Percentiles rank a stretch among this genome's conserved stretches.
phyloP scores from a whole-genome alignment of 1,140 invertebrate species.

The Diorhabda elongata region DNA sequence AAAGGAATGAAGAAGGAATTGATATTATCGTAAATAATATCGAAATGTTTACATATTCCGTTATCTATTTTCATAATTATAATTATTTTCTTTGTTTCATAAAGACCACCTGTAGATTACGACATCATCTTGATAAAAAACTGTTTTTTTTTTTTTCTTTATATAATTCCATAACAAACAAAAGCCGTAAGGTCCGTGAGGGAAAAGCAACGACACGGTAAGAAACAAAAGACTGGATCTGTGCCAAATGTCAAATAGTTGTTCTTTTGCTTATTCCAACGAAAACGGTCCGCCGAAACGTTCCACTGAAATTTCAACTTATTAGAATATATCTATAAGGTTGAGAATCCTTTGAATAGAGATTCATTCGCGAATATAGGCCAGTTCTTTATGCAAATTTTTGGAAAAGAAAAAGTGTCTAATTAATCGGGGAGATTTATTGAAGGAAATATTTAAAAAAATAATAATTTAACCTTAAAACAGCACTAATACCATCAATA shows the following conservation, averaged over 20 bases:
- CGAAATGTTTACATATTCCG: too few species aligned
- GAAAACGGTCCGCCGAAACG: not conserved
- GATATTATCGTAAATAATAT: too few species aligned
- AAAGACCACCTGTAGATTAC: not conserved
- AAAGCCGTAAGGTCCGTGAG: not conserved
- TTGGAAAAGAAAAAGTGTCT: too few species aligned
- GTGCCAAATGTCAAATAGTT: conserved; percentile 15
- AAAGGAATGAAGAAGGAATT: too few species aligned
- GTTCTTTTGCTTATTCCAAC: conserved; percentile 13
- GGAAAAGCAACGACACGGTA: not conserved
- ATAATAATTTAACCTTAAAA: too few species aligned
- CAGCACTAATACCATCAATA: too few species aligned
- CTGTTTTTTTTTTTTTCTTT: not conserved
- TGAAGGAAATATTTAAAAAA: too few species aligned
- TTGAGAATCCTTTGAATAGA: too few species aligned
- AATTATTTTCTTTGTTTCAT: not conserved
- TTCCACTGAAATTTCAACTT: not conserved
- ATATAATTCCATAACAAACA: not conserved
- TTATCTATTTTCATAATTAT: not conserved
- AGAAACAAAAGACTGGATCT: conserved; percentile 11
- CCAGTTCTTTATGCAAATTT: too few species aligned
- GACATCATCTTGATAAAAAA: not conserved
- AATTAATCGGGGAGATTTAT: too few species aligned
- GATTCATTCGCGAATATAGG: too few species aligned
- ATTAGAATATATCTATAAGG: too few species aligned